Evolutionary conservation across 2,797 vertebrate species (phyloP), one percentile per base, ranked within the genome.

Genomic region (Menidia menidia): DNA sequence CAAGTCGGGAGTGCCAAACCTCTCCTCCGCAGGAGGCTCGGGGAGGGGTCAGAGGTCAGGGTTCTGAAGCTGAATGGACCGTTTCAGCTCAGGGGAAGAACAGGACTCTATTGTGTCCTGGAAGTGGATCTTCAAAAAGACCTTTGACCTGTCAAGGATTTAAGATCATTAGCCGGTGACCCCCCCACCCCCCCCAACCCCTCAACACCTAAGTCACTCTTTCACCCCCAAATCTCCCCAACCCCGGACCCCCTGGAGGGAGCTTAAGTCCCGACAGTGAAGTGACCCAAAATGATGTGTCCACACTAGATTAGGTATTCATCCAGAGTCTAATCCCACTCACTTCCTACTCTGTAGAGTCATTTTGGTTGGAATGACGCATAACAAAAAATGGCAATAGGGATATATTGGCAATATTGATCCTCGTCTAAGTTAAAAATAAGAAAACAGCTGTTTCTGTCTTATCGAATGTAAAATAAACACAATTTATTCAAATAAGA

Each of bases 71-170:
- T 86, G 80, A 92, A 85, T 81, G 6, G 78, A 73, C 73, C 43
- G 47, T 32, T 75, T 64, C 48, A 71, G 63, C 65, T 67, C 15
- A 0, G 62, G 58, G 45, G 33, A 56, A 10, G 74, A 82, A 88
- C 87, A 89, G 75, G 58, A 71, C 73, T 80, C 75, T 72, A 80
- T 90, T 92, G 90, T 90, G 71, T 82, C 61, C 53, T 69, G 75
- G 85, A 91, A 93, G 92, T 93, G 87, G 85, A 93, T 92, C 90
- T 73, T 83, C 73, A 56, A 15, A 25, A 54, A 64, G 84, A 90
- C 89, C 88, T 88, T 81, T 91, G 84, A 87, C 88, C 90, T 81
- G 43, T 64, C 48, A 65, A 48, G 83, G 89, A 87, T 89, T 92
- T 88, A 76, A 71, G 82, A 81, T 89, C 87, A 91, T 92, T 91